Base-by-base conservation (phyloP, 2,888 invertebrate species). In the Xestia c-nigrum region DNA sequence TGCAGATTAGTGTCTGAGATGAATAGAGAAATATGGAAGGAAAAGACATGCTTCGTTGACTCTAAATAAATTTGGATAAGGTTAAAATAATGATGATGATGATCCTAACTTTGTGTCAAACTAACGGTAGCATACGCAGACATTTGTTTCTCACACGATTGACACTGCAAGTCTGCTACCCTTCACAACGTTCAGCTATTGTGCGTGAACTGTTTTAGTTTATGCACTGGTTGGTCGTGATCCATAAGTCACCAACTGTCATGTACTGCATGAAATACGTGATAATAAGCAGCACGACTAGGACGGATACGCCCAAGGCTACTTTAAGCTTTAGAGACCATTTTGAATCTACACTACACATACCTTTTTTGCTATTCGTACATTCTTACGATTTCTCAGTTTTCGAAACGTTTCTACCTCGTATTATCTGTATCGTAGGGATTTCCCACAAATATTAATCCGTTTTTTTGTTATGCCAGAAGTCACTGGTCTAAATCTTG, bases 171-270 rank as follows among this genome's bases (percentile, higher is more conserved):
- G 40, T 43, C 43, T 50, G 19, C 50, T 7, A 52, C 19, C 50
- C 21, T 52, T 52, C 43, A 43, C 52, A 52, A 9, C 7, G 52
- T 9, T 52, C 52, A 6, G 19, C 21, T 43, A 72, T 21, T 55
- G 6, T 52, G 9, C 16, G 10, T 38, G 5, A n/a, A 52, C 16
- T 16, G n/a, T 38, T 21, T 24, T 74, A 7, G 24, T 72, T 61
- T 24, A 24, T 61, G 16, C 1, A 6, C n/a, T 7, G 0, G 0
- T 43, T 0, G 38, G n/a, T 73, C 79, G 79, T 80, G 74, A 6
- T 59, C 12, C 50, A 73, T 69, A 52, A 74, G 52, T 80, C 68
- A 69, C n/a, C 7, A 68, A 65, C 19, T 80, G 79, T 65, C 81
- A 65, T 14, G 3, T 40, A 40, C 0, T 31, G 19, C 64, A 59